Evolutionary conservation across 2,888 invertebrate species (phyloP).

Genomic region (Ametastegia equiseti): DNA sequence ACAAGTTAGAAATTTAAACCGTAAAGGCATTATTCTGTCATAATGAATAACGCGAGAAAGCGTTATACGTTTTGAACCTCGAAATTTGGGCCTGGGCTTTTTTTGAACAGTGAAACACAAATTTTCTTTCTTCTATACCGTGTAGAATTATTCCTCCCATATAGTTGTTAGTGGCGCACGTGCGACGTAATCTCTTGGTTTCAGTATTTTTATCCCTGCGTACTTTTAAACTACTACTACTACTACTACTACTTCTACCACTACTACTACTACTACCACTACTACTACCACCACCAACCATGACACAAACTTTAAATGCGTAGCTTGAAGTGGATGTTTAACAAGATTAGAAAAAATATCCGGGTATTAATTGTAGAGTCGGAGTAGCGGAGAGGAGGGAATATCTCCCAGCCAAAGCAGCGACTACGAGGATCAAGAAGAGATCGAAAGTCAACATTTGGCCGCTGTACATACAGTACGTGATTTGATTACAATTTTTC

Average conservation of each 20-base stretch:
- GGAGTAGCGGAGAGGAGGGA: constrained; percentile 80
- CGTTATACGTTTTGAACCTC: too few species aligned
- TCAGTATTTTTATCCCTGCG: background rate
- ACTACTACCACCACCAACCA: too few species aligned
- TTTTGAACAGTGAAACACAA: too few species aligned
- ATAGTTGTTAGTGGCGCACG: constrained; percentile 38
- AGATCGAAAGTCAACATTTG: constrained; percentile 80
- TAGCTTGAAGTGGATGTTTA: background rate
- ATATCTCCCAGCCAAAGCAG: constrained; percentile 83
- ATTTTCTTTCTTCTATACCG: too few species aligned
- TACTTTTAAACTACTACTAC: background rate
- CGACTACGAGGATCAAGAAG: constrained; percentile 84
- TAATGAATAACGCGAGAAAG: too few species aligned
- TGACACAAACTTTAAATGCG: constrained; percentile 18
- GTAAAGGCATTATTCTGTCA: too few species aligned
- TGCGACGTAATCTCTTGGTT: constrained; percentile 8
- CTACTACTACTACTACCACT: background rate
- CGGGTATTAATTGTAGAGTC: constrained; percentile 72
- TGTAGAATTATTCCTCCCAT: too few species aligned
- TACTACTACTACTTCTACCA: background rate
- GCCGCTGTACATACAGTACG: constrained; percentile 83
- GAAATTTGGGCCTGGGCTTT: too few species aligned
- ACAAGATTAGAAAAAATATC: constrained; percentile 24
- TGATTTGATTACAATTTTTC: constrained; percentile 61
- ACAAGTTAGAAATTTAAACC: too few species aligned